A percentile compares a stretch with the other conserved stretches of the same genome.
Conservation (phyloP, 2,888 invertebrate genomes). For the Spilosoma lubricipeda region DNA sequence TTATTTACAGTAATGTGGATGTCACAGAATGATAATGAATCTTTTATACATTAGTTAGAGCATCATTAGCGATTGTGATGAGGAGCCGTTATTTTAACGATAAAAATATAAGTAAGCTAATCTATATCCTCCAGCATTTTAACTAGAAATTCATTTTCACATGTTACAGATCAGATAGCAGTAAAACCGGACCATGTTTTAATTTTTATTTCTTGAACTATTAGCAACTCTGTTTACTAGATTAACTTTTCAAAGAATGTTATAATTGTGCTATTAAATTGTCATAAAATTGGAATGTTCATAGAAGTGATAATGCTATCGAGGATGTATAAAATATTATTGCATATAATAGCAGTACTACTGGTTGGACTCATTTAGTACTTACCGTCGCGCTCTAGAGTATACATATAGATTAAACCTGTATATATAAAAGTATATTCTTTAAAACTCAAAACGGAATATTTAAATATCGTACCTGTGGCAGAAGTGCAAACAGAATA, state of each 20-base stretch:
- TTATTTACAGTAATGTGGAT: not conserved
- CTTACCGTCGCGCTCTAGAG: not conserved
- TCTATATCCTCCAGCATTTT: constrained; percentile 2
- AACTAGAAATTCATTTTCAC: constrained; percentile 2
- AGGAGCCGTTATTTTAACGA: not conserved
- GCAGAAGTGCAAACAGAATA: no score
- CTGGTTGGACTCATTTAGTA: not conserved
- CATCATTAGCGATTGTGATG: not conserved
- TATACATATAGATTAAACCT: not conserved
- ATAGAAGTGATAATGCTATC: constrained; percentile 30
- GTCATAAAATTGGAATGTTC: constrained; percentile 36
- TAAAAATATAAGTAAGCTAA: constrained; percentile 9
- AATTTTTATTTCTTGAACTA: constrained; percentile 18
- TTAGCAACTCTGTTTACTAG: constrained; percentile 15
- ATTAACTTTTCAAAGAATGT: constrained; percentile 24
- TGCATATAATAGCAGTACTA: constrained; percentile 34
- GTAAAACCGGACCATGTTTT: constrained; percentile 21
- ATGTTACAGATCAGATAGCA: constrained; percentile 20
- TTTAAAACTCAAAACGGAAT: not conserved
- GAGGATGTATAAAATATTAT: constrained; percentile 34
- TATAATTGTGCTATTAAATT: constrained; percentile 36
- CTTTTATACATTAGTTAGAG: not conserved
- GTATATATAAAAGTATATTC: not conserved
- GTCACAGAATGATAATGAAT: not conserved
- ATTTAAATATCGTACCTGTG: not conserved